Conservation (phyloP, 2,113 vertebrate genomes). For the Melanocharis versteri region DNA sequence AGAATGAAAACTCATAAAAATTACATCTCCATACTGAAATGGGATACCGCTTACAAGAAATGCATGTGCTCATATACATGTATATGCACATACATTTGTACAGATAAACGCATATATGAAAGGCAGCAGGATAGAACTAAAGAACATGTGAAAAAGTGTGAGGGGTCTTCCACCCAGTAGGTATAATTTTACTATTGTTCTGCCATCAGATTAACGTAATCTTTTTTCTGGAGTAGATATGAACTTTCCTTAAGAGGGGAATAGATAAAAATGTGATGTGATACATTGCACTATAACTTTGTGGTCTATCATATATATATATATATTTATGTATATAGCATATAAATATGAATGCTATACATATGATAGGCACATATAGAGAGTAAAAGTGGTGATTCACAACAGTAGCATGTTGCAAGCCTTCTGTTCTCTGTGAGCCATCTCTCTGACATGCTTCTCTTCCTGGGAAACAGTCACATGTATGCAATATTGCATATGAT, state of each 20-base stretch:
- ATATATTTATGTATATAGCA: background rate
- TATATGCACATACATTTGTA: background rate
- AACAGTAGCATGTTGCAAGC: background rate
- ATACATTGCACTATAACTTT: background rate
- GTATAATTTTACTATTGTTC: background rate
- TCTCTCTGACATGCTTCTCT: background rate
- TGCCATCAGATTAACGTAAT: background rate
- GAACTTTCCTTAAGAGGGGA: background rate
- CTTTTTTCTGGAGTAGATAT: background rate
- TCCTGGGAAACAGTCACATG: background rate
- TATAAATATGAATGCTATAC: background rate
- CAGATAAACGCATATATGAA: background rate
- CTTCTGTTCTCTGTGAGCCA: background rate
- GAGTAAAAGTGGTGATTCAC: background rate
- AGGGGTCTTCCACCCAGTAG: background rate
- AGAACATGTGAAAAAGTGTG: fast-evolving
- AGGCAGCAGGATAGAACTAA: background rate
- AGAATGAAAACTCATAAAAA: background rate
- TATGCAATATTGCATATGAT: background rate
- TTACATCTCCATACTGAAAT: background rate
- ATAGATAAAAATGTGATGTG: background rate
- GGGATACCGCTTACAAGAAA: background rate
- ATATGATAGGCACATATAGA: background rate
- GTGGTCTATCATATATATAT: background rate
- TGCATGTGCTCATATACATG: background rate